Percentiles rank a stretch among this genome's conserved stretches.
These are phyloP conservation scores for Drosophila asahinai DNA, from an alignment of 1,140 invertebrate genomes.

Conservation along the genomic window DNA sequence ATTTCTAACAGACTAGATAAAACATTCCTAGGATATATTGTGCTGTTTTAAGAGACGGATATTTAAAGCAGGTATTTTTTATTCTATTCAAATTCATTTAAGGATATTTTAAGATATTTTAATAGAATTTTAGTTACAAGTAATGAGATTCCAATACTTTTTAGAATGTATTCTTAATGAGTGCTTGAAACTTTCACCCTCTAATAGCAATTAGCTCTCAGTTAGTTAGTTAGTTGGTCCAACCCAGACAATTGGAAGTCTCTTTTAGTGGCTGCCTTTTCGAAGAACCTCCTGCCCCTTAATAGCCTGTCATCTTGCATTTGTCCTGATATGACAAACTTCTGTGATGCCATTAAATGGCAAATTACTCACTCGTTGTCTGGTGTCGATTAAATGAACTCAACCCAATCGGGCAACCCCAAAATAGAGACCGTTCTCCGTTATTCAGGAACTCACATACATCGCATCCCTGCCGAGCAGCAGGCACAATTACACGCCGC, in stretches of 20 bases:
- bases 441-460: slow-evolving; percentile 3
- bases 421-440: slow-evolving; percentile 2
- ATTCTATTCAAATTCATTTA: too few relatives aligned
- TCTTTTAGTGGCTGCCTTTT: slow-evolving; percentile 18
- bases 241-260: not conserved
- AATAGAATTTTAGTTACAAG: too few relatives aligned
- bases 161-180: not conserved
- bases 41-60: too few relatives aligned
- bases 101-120: too few relatives aligned
- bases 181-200: not conserved
- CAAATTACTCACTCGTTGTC: slow-evolving; percentile 62
- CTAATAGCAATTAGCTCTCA: not conserved
- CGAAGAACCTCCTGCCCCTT: slow-evolving; percentile 7
- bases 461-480: slow-evolving; percentile 49
- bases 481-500: slow-evolving; percentile 80
- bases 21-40: too few relatives aligned
- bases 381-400: slow-evolving; percentile 82
- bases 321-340: slow-evolving; percentile 46
- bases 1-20: too few relatives aligned
- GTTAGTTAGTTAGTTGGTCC: slow-evolving; percentile 6
- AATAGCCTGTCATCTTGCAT: slow-evolving; percentile 66
- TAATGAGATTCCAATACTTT: too few relatives aligned
- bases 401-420: slow-evolving; percentile 68
- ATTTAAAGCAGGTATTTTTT: too few relatives aligned
- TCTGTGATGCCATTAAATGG: slow-evolving; percentile 67